Evolutionary conservation across 2,888 invertebrate species (phyloP), one percentile per base, ranked within the genome.

Genomic region (Amphipyra tragopoginis): DNA sequence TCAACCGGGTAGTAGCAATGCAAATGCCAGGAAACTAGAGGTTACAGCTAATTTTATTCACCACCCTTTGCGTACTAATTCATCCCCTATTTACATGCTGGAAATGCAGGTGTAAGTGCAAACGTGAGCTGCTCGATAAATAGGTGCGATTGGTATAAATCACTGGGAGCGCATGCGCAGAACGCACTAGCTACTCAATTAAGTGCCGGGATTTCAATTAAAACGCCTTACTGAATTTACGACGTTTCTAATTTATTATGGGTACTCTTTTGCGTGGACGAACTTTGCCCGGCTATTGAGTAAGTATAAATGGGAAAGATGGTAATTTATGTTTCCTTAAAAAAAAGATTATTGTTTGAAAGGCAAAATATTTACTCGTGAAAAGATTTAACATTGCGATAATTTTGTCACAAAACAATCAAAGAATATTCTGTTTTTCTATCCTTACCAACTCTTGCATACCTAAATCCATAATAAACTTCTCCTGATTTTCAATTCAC

Each of bases 201-300:
- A 93, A 93, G 88, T 86, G 86, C 84, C 86, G 85, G 88, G 89
- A 91, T 93, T 93, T 93, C 93, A 94, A 94, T 94, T 93, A 93
- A 93, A 93, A 90, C 92, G 90, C 90, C 93, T 90, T 84, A 80
- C 57, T 79, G 79, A 84, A 92, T 93, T 93, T 92, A 93, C 85
- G 82, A 82, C 80, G 83, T 86, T 88, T 90, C 91, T 91, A 91
- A 92, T 92, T 91, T 92, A 72, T 72, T 65, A 82, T 79, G 77
- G 73, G 67, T 65, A 62, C 80, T 79, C 71, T 79, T 72, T 74
- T 75, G 70, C 75, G 36, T 15, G 29, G 29, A 67, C 49, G 33
- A 57, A 59, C 58, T 64, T 55, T 40, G 51, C 43, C 14, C 47
- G 4, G 44, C 11, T 75, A 78, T 78, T 43, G 65, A 62, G 42